Evolutionary conservation across 2,888 invertebrate species (phyloP).

Genomic region (Chloroclystis v-ata): DNA sequence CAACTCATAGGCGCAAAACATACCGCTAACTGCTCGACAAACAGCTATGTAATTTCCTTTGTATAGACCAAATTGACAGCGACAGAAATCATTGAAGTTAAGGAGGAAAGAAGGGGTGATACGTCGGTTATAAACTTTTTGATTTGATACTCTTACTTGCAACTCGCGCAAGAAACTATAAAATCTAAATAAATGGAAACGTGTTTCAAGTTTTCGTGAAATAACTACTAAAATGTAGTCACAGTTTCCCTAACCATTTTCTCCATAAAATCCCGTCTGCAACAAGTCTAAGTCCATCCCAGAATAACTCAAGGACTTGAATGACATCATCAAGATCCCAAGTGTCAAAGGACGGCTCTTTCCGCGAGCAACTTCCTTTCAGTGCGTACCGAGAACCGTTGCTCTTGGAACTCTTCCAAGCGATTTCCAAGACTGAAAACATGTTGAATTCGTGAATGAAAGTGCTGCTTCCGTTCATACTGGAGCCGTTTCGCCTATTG

Average conservation of each 20-base stretch:
- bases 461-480: constrained; percentile 19
- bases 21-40: too few relatives aligned
- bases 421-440: constrained; percentile 15
- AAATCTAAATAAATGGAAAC: too few relatives aligned
- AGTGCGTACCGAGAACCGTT: not conserved
- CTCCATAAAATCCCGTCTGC: not conserved
- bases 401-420: constrained; percentile 16
- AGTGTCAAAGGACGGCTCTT: constrained; percentile 6
- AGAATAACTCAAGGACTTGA: constrained; percentile 5
- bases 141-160: too few relatives aligned
- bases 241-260: not conserved
- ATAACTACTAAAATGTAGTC: too few relatives aligned
- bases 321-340: constrained; percentile 2
- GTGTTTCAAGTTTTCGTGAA: too few relatives aligned
- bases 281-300: constrained; percentile 3
- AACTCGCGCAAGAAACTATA: too few relatives aligned
- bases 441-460: constrained; percentile 22
- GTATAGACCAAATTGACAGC: too few relatives aligned
- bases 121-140: too few relatives aligned
- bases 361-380: constrained; percentile 7
- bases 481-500: constrained; percentile 19
- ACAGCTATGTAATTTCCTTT: not conserved
- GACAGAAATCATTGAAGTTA: too few relatives aligned
- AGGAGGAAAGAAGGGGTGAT: too few relatives aligned
- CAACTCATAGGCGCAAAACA: too few relatives aligned